Evolutionary conservation across 2,113 vertebrate genomes (phyloP), one percentile per base, ranked within the genome.

Genomic region (Stigmatopora nigra): DNA sequence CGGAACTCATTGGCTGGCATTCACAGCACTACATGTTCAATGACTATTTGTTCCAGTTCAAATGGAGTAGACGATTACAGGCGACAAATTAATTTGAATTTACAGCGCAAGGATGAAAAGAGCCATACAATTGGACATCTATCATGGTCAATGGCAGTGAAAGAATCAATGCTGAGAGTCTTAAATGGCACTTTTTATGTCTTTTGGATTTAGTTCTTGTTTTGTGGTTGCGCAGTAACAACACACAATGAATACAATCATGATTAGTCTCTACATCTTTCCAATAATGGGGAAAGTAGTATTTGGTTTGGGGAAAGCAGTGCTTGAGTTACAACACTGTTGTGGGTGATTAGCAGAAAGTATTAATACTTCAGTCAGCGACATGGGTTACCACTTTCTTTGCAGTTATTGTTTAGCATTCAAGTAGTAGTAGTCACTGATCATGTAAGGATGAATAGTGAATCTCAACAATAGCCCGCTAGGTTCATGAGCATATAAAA

Each of bases 381-480:
- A 56, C 45, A 61, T 69, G 48, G 68, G 53, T 74, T 69, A 19
- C 65, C 65, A 56, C 56, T 72, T 74, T 77, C 63, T 69, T 56
- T 77, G 76, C 45, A 66, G 19, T 77, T 67, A 67, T 49, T 47
- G 63, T 80, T 75, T 74, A 71, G 51, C 61, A 64, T 81, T 78
- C 66, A 82, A 65, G 68, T 71, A 67, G 25, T 31, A 38, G 55
- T 67, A 67, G 68, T 57, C 65, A 67, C 44, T 47, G 41, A 65
- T 36, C 71, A 58, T 69, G 57, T 72, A 64, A 52, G 65, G 46
- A 75, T 74, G 66, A 78, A 79, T 77, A 45, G 44, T 69, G 68
- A 82, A 78, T 81, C 55, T 72, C 69, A 62, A 66, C 36, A 63
- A 66, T 66, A 69, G 57, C 69, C 71, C 69, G 46, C 20, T 63